A percentile compares a stretch with the other conserved stretches of the same genome.
Conservation (phyloP, 2,797 vertebrate genomes). For the Erpetoichthys calabaricus region DNA sequence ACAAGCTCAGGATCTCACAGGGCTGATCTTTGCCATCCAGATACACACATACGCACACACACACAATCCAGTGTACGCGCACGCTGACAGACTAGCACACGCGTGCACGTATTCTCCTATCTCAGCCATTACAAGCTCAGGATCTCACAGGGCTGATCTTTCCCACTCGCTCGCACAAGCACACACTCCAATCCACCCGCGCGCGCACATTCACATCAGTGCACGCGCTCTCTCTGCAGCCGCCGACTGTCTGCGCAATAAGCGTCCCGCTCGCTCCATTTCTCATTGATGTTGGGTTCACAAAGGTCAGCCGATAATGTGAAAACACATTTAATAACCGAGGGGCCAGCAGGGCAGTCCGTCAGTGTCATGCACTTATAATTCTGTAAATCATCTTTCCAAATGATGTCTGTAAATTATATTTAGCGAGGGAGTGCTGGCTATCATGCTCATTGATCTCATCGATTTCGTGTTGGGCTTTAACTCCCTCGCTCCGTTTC, state of each 20-base stretch:
- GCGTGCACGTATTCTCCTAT: too few relatives aligned
- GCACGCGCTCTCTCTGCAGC: not conserved
- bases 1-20: too few relatives aligned
- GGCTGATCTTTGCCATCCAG: too few relatives aligned
- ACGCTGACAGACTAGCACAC: too few relatives aligned
- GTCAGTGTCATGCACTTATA: constrained; percentile 28
- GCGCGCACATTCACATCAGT: not conserved
- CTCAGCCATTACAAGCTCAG: too few relatives aligned
- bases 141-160: too few relatives aligned
- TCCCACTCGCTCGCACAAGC: not conserved
- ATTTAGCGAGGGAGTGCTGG: constrained; percentile 19
- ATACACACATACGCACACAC: too few relatives aligned
- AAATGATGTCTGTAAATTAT: constrained; percentile 23
- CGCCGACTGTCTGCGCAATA: too few relatives aligned
- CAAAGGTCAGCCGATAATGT: constrained; percentile 28
- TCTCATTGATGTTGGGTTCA: not conserved
- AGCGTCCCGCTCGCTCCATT: not conserved
- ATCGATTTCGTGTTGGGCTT: constrained; percentile 24
- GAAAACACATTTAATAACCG: constrained; percentile 43
- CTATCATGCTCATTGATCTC: constrained; percentile 24
- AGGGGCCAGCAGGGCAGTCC: constrained; percentile 34
- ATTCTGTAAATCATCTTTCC: constrained; percentile 31
- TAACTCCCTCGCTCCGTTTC: constrained; percentile 19
- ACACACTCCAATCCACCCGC: not conserved
- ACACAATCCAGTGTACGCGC: too few relatives aligned